Conservation (phyloP, 2,113 vertebrate species). For the Vidua chalybeata region DNA sequence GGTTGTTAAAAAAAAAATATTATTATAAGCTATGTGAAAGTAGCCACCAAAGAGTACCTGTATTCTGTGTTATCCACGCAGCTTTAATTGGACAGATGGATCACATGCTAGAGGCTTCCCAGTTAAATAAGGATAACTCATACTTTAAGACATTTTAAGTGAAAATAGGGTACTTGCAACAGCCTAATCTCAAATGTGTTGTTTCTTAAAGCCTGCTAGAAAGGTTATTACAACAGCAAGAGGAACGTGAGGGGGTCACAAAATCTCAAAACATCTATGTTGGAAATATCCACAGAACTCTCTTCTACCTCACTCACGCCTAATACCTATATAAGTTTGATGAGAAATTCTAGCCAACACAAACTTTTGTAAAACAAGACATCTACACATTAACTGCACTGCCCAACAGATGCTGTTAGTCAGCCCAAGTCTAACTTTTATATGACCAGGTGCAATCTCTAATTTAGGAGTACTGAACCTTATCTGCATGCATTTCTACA, state of each 20-base stretch:
- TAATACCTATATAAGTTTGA: not conserved
- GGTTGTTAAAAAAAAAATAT: not conserved
- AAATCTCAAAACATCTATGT: not conserved
- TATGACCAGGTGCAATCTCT: not conserved
- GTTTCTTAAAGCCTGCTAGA: not conserved
- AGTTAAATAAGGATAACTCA: not conserved
- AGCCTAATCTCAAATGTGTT: not conserved
- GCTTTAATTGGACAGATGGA: not conserved
- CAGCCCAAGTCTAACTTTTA: not conserved
- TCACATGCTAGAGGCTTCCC: not conserved
- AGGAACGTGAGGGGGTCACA: not conserved
- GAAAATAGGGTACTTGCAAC: not conserved
- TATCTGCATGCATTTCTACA: not conserved
- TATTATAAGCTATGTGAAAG: slow-evolving; percentile 18
- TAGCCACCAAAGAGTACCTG: slow-evolving; percentile 33
- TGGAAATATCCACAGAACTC: not conserved
- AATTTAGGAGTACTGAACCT: not conserved
- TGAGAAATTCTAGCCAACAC: not conserved
- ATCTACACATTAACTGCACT: not conserved
- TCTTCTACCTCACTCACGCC: not conserved
- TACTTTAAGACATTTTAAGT: not conserved
- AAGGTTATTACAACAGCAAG: not conserved
- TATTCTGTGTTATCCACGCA: not conserved
- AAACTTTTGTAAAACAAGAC: not conserved
- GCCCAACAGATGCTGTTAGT: not conserved